Evolutionary conservation across 2,888 invertebrate species (phyloP).

Genomic region (Brachyopa scutellaris): DNA sequence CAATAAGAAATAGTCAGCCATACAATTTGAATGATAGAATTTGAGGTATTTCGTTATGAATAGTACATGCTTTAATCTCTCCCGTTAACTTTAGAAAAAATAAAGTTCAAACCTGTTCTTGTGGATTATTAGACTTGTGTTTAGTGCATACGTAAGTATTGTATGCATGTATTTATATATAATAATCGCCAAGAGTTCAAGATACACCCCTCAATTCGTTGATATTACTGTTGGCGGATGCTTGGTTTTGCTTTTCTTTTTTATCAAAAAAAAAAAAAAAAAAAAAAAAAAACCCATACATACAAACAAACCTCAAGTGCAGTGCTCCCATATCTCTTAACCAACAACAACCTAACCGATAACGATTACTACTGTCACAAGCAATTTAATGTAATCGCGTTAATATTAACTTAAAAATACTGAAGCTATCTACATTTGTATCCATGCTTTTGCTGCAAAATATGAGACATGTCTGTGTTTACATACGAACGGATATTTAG

Average conservation of each 20-base stretch:
- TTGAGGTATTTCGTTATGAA: no score
- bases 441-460: no score
- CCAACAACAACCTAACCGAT: slow-evolving; percentile 35
- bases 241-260: not conserved
- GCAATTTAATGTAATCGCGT: not conserved
- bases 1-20: no score
- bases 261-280: not conserved
- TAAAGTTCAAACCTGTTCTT: not conserved
- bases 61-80: no score
- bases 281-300: not conserved
- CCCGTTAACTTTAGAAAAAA: not conserved
- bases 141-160: no score
- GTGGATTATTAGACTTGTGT: not conserved
- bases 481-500: no score
- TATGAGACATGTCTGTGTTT: no score
- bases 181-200: no score
- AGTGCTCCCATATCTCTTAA: slow-evolving; percentile 9
- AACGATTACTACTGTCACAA: slow-evolving; percentile 24
- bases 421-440: no score
- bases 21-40: no score
- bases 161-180: no score
- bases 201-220: slow-evolving; percentile 45
- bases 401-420: slow-evolving; percentile 27
- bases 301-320: not conserved
- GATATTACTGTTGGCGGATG: slow-evolving; percentile 25